Evolutionary conservation across 2,888 invertebrate genomes (phyloP), one percentile per base, ranked within the genome.

Genomic region (Amphimallon solstitiale): DNA sequence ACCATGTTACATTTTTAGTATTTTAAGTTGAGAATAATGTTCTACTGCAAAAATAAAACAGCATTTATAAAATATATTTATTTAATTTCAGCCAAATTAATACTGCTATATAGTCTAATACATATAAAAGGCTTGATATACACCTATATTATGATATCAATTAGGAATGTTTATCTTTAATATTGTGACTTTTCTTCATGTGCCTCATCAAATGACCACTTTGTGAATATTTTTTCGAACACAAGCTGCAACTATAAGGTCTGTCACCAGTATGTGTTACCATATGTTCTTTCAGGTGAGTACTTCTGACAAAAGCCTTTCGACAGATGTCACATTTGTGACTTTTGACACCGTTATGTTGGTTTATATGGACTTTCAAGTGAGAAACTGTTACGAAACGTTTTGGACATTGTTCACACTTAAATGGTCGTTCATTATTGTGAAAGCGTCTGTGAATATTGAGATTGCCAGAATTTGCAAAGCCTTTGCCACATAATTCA

Each of bases 191-290:
- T n/a, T 59, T 78, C 78, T 43, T 59, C 70, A 76, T 74, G 65
- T 80, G 80, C 34, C 80, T 65, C 19, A 69, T 75, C 23, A 79
- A 71, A 69, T 80, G 80, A 43, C 78, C 77, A 43, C 72, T 76
- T 63, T 80, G 79, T 3, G 77, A 76, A 60, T 77, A 80, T 48
- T 73, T 70, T 66, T 78, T 79, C 0, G 73, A 61, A 66, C 87
- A 88, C 15, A 80, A 66, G 15, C 82, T 82, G 77, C 89, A 89
- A 34, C 81, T 81, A 76, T 85, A 85, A 2, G 88, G 88, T 74
- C 87, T 87, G 70, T 87, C 86, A 21, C 87, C 84, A 1, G 86
- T 86, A 74, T 88, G 87, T 48, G 83, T 84, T n/a, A 86, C 73
- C 59, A 85, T 75, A 73, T 88, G 88, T 29, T 85, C 81, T 66